Evolutionary conservation across 2,797 vertebrate species (phyloP).

Genomic region (Epinephelus awoara): DNA sequence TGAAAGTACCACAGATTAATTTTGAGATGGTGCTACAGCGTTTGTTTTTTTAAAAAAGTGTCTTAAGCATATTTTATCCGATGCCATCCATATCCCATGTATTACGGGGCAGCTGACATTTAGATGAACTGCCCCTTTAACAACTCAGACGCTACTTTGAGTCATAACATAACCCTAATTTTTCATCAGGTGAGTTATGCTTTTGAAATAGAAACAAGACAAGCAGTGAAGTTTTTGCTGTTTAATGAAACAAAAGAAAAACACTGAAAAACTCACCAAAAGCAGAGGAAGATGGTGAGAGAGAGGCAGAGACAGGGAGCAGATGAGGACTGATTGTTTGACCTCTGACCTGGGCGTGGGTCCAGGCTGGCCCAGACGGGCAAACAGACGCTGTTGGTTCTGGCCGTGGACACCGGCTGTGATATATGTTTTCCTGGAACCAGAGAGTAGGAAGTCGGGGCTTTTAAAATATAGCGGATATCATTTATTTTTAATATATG

Average conservation of each 20-base stretch:
- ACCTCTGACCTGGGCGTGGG: constrained; percentile 68
- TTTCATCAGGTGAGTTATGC: neutral
- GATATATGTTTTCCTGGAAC: constrained; percentile 74
- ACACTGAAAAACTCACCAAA: neutral
- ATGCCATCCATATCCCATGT: neutral
- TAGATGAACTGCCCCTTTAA: constrained; percentile 2
- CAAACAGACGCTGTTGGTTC: constrained; percentile 72
- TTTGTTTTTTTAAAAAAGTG: no score
- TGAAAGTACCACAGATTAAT: no score
- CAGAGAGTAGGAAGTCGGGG: constrained; percentile 67
- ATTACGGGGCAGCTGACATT: neutral
- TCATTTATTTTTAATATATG: constrained; percentile 63
- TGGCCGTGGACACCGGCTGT: constrained; percentile 61
- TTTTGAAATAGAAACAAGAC: constrained; percentile 5
- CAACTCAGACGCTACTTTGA: neutral
- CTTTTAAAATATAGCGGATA: constrained; percentile 62
- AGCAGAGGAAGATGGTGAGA: neutral
- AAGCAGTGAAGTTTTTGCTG: neutral
- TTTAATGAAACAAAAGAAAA: constrained; percentile 8
- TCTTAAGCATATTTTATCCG: no score
- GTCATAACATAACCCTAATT: neutral
- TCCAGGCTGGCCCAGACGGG: constrained; percentile 63
- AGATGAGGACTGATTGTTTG: constrained; percentile 50
- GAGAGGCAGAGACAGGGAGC: neutral
- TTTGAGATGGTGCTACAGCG: no score